Evolutionary conservation across 1,140 invertebrate genomes (phyloP), one percentile per base, ranked within the genome.

Genomic region (Drosophila sp.): DNA sequence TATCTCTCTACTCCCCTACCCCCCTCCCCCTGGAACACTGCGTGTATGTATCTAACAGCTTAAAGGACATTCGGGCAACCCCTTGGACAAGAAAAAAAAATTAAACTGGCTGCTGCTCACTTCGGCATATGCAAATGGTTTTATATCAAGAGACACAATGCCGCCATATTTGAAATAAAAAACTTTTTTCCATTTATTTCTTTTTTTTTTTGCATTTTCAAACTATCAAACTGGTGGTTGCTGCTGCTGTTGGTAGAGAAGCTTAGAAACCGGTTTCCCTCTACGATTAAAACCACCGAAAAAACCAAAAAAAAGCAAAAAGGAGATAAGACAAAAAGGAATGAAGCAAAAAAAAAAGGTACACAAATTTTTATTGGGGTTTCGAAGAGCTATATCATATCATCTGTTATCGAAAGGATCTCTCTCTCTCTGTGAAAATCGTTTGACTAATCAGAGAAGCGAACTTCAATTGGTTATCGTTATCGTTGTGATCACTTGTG

Each of bases 101-200:
- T 27, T 1, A 50, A 50, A 50, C 44, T 67, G 65, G 60, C 71
- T 66, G 71, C 60, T 87, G 83, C 84, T 87, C 84, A 80, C 80
- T 87, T 85, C 79, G 79, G 75, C 82, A 83, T 83, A 83, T 83
- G 80, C 76, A 82, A 84, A 82, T 84, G 80, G 50, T 62, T 33
- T 44, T 57, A 55, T 61, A 33, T 40, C 58, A 29, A 56, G 32
- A 32, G 38, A 70, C 44, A 47, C 44, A 50, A 27, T 27, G 50
- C 54, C 76, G 83, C 83, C 83, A 87, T 87, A 79, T 89, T 87
- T 83, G 72, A 89, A 86, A 71, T 73, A 77, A 87, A 79, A 74
- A 65, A 67, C 35, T 64, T 40, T 58, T 38, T 56, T 41, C 33
- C 32, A 41, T 32, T 38, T 60, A 11, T 32, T 17, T 8, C 57